Conservation (phyloP, 2,113 vertebrate species). For the Charina bottae region DNA sequence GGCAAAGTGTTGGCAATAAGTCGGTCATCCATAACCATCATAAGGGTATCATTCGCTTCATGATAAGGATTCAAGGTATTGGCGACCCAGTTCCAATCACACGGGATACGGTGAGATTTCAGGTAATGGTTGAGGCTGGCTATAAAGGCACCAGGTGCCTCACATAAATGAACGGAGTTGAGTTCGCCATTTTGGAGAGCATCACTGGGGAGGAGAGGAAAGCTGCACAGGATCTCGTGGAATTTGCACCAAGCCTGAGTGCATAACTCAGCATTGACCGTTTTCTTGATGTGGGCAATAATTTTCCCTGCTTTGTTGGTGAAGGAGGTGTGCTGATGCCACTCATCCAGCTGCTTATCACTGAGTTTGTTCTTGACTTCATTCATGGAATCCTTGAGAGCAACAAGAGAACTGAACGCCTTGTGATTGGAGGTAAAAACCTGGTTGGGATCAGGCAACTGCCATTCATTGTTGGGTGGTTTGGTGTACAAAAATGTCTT, state of each 20-base stretch:
- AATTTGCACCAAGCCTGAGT: slow-evolving; percentile 97
- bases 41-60: slow-evolving; percentile 85
- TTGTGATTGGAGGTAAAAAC: slow-evolving; percentile 70
- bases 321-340: slow-evolving; percentile 92
- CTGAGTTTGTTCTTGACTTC: slow-evolving; percentile 90
- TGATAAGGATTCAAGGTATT: slow-evolving; percentile 93
- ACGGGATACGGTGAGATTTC: slow-evolving; percentile 79
- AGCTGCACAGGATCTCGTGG: slow-evolving; percentile 87
- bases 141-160: slow-evolving; percentile 93
- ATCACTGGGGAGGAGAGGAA: slow-evolving; percentile 79
- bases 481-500: slow-evolving; percentile 83
- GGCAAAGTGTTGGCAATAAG: slow-evolving; percentile 90
- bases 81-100: slow-evolving; percentile 91
- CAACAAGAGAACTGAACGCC: slow-evolving; percentile 75
- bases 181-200: slow-evolving; percentile 80
- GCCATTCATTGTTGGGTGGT: slow-evolving; percentile 79
- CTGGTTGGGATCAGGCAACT: slow-evolving; percentile 76
- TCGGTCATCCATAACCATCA: slow-evolving; percentile 89
- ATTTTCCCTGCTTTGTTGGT: slow-evolving; percentile 92
- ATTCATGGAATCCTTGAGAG: slow-evolving; percentile 87
- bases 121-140: slow-evolving; percentile 91
- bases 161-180: slow-evolving; percentile 90
- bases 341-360: slow-evolving; percentile 91
- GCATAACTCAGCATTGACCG: slow-evolving; percentile 88
- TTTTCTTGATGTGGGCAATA: slow-evolving; percentile 80